Base-by-base conservation (phyloP, 2,888 invertebrate species). In the Nomada ferruginata region DNA sequence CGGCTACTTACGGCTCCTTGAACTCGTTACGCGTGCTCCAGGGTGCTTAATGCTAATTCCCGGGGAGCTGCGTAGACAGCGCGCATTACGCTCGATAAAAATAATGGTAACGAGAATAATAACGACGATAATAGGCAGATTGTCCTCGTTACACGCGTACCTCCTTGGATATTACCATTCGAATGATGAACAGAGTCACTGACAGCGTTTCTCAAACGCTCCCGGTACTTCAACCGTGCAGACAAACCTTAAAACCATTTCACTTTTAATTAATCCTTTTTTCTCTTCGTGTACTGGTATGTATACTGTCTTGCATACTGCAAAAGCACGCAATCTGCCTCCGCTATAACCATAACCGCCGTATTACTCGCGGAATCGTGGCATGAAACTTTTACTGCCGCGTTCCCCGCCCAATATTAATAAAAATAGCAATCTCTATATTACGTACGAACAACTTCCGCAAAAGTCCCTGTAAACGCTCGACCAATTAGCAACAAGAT, bases 11-110 rank as follows among this genome's bases (percentile, higher is more conserved):
- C 47, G 15, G 70, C 69, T 82, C 65, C 82, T 80, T 80, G 81
- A 74, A 81, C 81, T 81, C 81, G 65, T 81, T 81, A 80, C 81
- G 68, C 80, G 80, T 81, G 81, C 81, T 69, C 52, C 68, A 2
- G 57, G 64, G 44, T 42, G 73, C 64, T 79, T 80, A 74, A 81
- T 79, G 80, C 69, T 81, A 81, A 79, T 80, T 79, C 72, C n/a
- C 44, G 66, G 36, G 23, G 36, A 66, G 59, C 77, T 18, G 65
- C 59, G 78, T 60, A 79, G 61, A 20, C 60, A 26, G 47, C 72
- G 66, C 9, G 79, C 79, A 80, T 80, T 79, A 61, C 29, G 50
- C 64, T 42, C 76, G 71, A 63, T 66, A 72, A 80, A 79, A 80
- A 66, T 70, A 63, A 47, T 66, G 61, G 26, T 50, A 63, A 55